These are phyloP conservation scores for Myoxocephalus aenaeus DNA, from an alignment of 2,797 vertebrate genomes.

Conservation along the genomic window DNA sequence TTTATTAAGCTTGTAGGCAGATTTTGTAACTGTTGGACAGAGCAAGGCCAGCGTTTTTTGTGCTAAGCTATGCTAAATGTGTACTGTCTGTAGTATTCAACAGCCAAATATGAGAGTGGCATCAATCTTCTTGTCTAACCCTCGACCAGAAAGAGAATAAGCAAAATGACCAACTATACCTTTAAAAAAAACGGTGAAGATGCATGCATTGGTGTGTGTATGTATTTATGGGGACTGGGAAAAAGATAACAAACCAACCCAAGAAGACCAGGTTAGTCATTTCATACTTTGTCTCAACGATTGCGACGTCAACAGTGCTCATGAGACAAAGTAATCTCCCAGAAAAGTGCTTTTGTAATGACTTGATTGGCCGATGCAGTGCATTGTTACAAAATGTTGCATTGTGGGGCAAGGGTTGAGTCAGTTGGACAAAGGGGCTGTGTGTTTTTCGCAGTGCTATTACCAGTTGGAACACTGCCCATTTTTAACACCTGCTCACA, in stretches of 20 bases:
- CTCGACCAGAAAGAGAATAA: background rate
- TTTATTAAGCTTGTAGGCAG: background rate
- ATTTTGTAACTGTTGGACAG: background rate
- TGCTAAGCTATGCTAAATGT: background rate
- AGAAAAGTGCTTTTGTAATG: background rate
- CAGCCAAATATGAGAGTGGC: background rate
- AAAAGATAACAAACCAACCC: background rate
- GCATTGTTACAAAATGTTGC: background rate
- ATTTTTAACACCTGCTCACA: conserved; percentile 44
- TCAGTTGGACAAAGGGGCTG: background rate
- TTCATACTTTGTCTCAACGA: background rate
- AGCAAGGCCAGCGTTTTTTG: background rate
- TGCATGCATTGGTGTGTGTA: background rate
- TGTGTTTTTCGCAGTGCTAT: background rate
- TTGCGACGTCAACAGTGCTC: background rate
- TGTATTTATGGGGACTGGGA: background rate
- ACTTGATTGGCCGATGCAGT: background rate
- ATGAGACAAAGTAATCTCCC: background rate
- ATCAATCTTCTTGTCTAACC: background rate
- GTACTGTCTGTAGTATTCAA: background rate
- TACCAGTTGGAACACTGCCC: conserved; percentile 10
- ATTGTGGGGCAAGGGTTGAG: background rate
- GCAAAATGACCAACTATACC: background rate
- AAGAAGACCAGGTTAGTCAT: background rate
- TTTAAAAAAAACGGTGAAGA: too few relatives aligned